Percentiles rank a stretch among this genome's conserved stretches.
Evolutionary conservation across 2,888 invertebrate species (phyloP).

Genomic region (Ligdia adustata): DNA sequence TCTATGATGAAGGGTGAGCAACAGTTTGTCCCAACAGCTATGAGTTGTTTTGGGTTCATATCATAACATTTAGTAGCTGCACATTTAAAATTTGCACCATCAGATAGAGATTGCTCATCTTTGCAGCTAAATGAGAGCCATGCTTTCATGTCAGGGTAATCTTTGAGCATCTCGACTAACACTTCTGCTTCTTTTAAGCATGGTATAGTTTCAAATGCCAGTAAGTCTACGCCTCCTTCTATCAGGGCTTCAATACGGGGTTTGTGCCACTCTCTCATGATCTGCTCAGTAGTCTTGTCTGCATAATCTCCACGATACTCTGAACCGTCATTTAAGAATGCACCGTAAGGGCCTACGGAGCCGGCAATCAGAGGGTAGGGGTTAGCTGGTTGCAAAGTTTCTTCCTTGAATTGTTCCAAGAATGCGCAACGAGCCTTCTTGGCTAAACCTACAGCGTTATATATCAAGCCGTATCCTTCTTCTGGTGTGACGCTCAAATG

Average conservation of each 20-base stretch:
- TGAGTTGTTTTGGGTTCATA: slow-evolving; percentile 84
- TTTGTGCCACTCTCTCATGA: slow-evolving; percentile 92
- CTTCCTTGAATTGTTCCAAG: slow-evolving; percentile 68
- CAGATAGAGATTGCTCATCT: slow-evolving; percentile 82
- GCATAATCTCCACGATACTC: slow-evolving; percentile 94
- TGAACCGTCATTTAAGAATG: slow-evolving; percentile 93
- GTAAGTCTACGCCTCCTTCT: slow-evolving; percentile 91
- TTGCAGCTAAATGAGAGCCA: slow-evolving; percentile 95
- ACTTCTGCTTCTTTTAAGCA: slow-evolving; percentile 92
- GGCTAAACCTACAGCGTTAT: slow-evolving; percentile 88
- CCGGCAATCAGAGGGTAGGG: slow-evolving; percentile 88
- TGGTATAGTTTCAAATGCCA: slow-evolving; percentile 97
- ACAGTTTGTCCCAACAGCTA: slow-evolving; percentile 96
- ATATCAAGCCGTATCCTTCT: slow-evolving; percentile 88
- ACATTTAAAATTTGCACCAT: slow-evolving; percentile 90
- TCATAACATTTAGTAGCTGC: slow-evolving; percentile 87
- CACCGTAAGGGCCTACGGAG: slow-evolving; percentile 96
- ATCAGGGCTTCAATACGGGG: slow-evolving; percentile 90
- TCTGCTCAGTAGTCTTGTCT: slow-evolving; percentile 82
- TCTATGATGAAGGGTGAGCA: slow-evolving; percentile 75
- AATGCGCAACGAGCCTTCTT: slow-evolving; percentile 87
- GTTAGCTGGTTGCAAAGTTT: slow-evolving; percentile 19
- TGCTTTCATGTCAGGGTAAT: slow-evolving; percentile 90
- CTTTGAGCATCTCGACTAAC: slow-evolving; percentile 89
- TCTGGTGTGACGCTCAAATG: slow-evolving; percentile 87